Conservation (phyloP, 2,888 invertebrate genomes). For the Agrochola lychnidis region DNA sequence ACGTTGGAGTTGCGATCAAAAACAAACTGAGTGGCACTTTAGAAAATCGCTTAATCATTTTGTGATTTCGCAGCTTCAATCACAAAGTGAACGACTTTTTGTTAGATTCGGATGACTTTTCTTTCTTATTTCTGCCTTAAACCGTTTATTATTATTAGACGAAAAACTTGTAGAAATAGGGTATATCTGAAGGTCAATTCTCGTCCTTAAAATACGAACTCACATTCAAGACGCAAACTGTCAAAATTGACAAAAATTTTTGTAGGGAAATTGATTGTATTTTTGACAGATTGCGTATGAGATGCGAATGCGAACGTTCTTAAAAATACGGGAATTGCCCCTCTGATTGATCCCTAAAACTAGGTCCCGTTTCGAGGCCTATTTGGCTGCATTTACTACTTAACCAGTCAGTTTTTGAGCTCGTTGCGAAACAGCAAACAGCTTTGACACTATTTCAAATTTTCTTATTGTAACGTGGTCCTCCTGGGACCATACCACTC, state of each 20-base stretch:
- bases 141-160: not conserved
- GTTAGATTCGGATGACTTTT: not conserved
- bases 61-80: slow-evolving; percentile 18
- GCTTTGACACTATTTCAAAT: slow-evolving; percentile 3
- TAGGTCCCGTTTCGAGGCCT: not conserved
- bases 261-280: too few species aligned
- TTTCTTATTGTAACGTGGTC: not conserved
- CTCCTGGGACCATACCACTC: not conserved
- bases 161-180: too few species aligned
- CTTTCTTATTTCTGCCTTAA: slow-evolving; percentile 3
- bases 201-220: too few species aligned
- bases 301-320: too few species aligned
- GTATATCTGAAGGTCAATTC: too few species aligned
- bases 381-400: not conserved
- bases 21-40: slow-evolving; percentile 16
- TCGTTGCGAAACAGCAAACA: not conserved
- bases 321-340: too few species aligned
- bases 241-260: too few species aligned
- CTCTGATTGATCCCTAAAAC: too few species aligned
- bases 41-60: slow-evolving; percentile 28
- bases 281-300: too few species aligned
- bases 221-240: too few species aligned
- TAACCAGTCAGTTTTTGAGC: not conserved
- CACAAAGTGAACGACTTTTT: slow-evolving; percentile 17
- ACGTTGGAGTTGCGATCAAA: slow-evolving; percentile 12